Evolutionary conservation across 1,140 invertebrate genomes (phyloP).

Genomic region (Octopus sinensis): DNA sequence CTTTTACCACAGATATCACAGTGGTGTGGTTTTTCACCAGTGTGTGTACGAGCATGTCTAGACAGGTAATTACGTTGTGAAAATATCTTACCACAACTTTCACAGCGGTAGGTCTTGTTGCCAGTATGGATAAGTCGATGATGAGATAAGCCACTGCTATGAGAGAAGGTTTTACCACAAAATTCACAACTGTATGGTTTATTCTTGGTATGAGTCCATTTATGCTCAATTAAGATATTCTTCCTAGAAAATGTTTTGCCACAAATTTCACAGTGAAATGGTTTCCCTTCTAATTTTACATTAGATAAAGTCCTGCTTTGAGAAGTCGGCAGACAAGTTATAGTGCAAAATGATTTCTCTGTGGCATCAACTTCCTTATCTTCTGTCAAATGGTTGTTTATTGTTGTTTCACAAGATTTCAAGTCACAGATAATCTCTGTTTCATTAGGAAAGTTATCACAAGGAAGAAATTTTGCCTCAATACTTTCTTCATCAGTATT

Average conservation of each 20-base stretch:
- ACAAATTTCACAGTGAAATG: background rate
- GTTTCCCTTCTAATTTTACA: background rate
- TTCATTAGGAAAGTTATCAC: too few relatives aligned
- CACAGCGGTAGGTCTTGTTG: background rate
- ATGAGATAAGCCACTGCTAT: background rate
- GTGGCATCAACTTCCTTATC: too few relatives aligned
- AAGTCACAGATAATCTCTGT: too few relatives aligned
- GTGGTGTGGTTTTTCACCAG: constrained; percentile 82
- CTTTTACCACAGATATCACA: constrained; percentile 82
- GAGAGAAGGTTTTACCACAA: background rate
- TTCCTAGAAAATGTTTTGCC: background rate
- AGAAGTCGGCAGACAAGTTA: too few relatives aligned
- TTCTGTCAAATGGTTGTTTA: too few relatives aligned
- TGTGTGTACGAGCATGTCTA: constrained; percentile 61
- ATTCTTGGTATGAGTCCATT: background rate
- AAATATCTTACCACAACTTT: background rate
- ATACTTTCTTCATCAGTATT: too few relatives aligned
- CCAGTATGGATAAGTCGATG: background rate
- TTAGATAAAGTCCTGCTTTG: too few relatives aligned
- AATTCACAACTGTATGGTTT: constrained; percentile 4
- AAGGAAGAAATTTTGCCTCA: too few relatives aligned
- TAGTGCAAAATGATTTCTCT: too few relatives aligned
- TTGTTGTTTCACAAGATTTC: too few relatives aligned
- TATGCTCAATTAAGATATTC: background rate
- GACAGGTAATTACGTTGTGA: background rate